These are phyloP conservation scores for Xyliphius kryptos DNA, from an alignment of 2,113 vertebrate genomes.

Conservation along the genomic window DNA sequence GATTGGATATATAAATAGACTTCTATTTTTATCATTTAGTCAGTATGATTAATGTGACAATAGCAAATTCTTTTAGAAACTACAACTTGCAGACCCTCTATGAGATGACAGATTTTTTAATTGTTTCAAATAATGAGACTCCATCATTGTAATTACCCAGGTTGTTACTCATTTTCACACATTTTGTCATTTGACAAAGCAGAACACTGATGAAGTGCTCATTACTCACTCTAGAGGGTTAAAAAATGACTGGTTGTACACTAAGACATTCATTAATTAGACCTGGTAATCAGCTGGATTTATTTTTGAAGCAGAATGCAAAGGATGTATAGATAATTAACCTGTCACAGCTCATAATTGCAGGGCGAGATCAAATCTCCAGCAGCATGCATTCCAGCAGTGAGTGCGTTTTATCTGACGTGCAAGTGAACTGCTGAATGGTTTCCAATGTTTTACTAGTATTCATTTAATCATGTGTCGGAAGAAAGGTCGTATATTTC, in stretches of 20 bases:
- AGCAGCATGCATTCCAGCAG: conserved; percentile 6
- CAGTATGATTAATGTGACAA: conserved; percentile 22
- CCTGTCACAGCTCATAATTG: conserved; percentile 28
- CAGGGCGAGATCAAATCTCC: conserved; percentile 11
- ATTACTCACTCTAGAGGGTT: conserved; percentile 17
- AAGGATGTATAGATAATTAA: conserved; percentile 31
- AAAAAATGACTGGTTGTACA: conserved; percentile 31
- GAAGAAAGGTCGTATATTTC: neutral
- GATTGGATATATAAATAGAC: neutral
- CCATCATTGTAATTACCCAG: conserved; percentile 24
- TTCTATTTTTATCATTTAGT: conserved; percentile 2
- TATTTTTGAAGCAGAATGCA: conserved; percentile 17
- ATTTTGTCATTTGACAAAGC: conserved; percentile 32
- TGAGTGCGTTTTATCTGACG: neutral
- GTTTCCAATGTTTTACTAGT: conserved; percentile 16
- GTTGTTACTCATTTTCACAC: conserved; percentile 32
- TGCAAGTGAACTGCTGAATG: neutral
- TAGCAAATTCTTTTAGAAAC: neutral
- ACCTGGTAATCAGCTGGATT: conserved; percentile 26
- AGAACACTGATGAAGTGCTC: conserved; percentile 30
- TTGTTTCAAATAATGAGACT: conserved; percentile 27
- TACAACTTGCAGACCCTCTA: conserved; percentile 1
- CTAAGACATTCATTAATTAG: conserved; percentile 35
- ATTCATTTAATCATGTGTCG: neutral
- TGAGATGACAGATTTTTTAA: conserved; percentile 26